Evolutionary conservation across 2,888 invertebrate species (phyloP), one percentile per base, ranked within the genome.

Genomic region (Endotricha flammealis): DNA sequence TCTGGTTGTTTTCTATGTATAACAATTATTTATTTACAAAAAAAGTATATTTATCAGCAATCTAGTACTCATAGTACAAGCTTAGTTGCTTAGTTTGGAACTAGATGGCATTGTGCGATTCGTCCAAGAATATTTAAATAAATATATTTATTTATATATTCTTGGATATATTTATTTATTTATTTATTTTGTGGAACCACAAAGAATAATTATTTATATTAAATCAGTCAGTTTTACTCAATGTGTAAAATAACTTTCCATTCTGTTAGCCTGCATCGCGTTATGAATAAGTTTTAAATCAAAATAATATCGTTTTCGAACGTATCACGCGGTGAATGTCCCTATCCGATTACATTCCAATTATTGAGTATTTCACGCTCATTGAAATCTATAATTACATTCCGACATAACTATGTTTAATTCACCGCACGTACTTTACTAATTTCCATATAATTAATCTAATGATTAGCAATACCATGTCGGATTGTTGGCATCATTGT

Each of bases 351-450:
- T 63, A 60, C 61, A 54, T 67, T 69, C 63, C 70, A 78, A 79
- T 79, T 76, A 80, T 74, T 68, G 71, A 69, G 70, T 79, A 77
- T 80, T 80, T 80, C 75, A 73, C 70, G 75, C 70, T 70, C 72
- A 76, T 77, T 71, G 78, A 71, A 63, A 58, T 74, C 73, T 74
- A 71, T 83, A 83, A 83, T 83, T 83, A 81, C 71, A 76, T 77
- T 77, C 68, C 68, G 76, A 75, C 73, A 79, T 70, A 73, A 69
- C 69, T 20, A 7, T 20, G 74, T 81, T 78, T 69, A 79, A 78
- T 78, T 75, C 72, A 69, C 65, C 62, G 47, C 71, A 49, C 62
- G 63, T 66, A 60, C 72, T 68, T 65, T 66, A 70, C 72, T 68
- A 79, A 81, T 80, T 79, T 74, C 69, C 74, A 74, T 76, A 68